phyloP scores from a whole-genome alignment of 2,888 invertebrate genomes.

The Machimus rusticus region DNA sequence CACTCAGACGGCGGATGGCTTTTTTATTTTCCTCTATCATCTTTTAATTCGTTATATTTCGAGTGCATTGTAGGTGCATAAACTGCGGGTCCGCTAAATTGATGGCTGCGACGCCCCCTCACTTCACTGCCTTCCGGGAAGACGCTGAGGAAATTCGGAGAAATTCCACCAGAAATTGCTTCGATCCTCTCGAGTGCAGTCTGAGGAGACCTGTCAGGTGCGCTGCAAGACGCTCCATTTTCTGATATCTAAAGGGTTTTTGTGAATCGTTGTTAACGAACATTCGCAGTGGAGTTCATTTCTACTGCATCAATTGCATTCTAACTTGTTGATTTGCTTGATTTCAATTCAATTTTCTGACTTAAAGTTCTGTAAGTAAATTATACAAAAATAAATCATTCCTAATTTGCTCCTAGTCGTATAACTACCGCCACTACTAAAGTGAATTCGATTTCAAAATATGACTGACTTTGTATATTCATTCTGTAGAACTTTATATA shows the following conservation, averaged over 20 bases:
- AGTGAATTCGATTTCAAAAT: too few relatives aligned
- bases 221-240: background rate
- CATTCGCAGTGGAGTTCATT: background rate
- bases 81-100: background rate
- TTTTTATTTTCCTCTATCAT: constrained; percentile 23
- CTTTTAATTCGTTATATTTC: constrained; percentile 29
- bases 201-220: background rate
- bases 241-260: background rate
- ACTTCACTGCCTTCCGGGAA: background rate
- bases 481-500: too few relatives aligned
- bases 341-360: background rate
- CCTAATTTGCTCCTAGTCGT: too few relatives aligned
- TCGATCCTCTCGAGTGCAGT: background rate
- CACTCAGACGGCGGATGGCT: constrained; percentile 17
- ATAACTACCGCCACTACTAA: too few relatives aligned
- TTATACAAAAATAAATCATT: too few relatives aligned
- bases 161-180: background rate
- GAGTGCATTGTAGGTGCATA: constrained; percentile 9
- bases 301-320: background rate
- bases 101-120: background rate
- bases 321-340: background rate
- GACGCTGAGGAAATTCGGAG: background rate
- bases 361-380: too few relatives aligned
- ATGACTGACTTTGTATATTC: too few relatives aligned
- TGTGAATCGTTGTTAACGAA: background rate